Evolutionary conservation across 1,140 invertebrate genomes (phyloP).

Genomic region (Oppia nitens): DNA sequence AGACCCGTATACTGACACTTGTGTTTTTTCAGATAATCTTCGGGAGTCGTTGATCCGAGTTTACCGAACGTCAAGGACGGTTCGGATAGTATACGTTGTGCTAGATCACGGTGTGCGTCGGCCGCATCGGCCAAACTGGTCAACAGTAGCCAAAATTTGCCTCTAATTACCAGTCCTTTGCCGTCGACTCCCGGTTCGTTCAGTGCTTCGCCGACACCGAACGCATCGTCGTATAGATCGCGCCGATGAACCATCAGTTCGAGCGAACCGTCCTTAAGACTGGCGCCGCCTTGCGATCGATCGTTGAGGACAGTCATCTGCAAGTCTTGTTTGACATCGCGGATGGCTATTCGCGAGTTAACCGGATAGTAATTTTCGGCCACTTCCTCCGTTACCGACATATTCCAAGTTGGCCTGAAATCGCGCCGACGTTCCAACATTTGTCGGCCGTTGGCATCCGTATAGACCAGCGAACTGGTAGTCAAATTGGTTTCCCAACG

Average conservation of each 20-base stretch:
- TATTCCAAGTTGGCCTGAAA: slow-evolving; percentile 51
- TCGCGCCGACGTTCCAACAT: slow-evolving; percentile 45
- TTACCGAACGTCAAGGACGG: slow-evolving; percentile 31
- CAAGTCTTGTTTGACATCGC: slow-evolving; percentile 8
- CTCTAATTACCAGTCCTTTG: slow-evolving; percentile 58
- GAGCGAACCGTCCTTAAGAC: slow-evolving; percentile 32
- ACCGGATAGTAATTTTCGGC: slow-evolving; percentile 87
- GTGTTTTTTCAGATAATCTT: too few relatives aligned
- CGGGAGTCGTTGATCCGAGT: too few relatives aligned
- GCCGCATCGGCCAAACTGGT: slow-evolving; percentile 25
- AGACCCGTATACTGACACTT: too few relatives aligned
- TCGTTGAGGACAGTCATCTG: slow-evolving; percentile 49
- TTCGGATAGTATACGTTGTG: slow-evolving; percentile 30
- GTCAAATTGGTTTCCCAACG: slow-evolving; percentile 29
- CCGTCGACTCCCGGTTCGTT: slow-evolving; percentile 56
- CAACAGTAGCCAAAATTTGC: slow-evolving; percentile 38
- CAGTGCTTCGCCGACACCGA: slow-evolving; percentile 76
- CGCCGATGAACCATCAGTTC: slow-evolving; percentile 49
- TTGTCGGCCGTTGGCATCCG: slow-evolving; percentile 40
- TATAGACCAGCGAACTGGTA: slow-evolving; percentile 32
- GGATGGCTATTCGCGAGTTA: slow-evolving; percentile 50
- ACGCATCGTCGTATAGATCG: slow-evolving; percentile 65
- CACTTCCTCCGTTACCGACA: slow-evolving; percentile 41
- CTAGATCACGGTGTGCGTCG: slow-evolving; percentile 29
- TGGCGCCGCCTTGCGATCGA: slow-evolving; percentile 66